Base-by-base conservation (phyloP, 2,888 invertebrate genomes). In the Apoda limacodes region DNA sequence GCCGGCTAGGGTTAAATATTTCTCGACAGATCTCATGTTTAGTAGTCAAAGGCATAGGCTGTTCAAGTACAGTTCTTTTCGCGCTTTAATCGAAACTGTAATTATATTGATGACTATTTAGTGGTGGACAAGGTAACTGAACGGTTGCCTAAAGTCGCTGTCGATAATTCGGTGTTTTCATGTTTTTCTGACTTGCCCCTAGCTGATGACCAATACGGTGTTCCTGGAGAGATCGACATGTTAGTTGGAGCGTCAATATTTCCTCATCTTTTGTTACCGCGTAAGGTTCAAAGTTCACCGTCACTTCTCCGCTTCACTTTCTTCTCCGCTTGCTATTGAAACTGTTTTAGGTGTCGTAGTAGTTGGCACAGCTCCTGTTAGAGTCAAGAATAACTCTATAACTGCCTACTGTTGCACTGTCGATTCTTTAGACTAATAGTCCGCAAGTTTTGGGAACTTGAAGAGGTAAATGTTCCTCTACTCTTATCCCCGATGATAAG, bases 221-320 rank as follows among this genome's bases (percentile, higher is more conserved):
- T 6, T 7, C 43, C 43, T 5, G 32, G 24, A 4, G 17, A 26
- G 6, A 37, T 43, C 6, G 40, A 43, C 29, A 15, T 35, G 4
- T 13, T 43, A 5, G 30, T 40, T 7, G 40, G 42, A 7, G 32
- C 40, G 6, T 24, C 32, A 5, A 10, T 43, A 3, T 40, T 43
- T 24, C 28, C 39, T 11, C 37, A 35, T 13, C 21, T 41, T 12
- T 23, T 43, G n/a, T 13, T 29, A 11, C 25, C 26, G 5, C 25
- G 28, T 17, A 19, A 10, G 9, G 22, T 32, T 5, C 13, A 10
- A 9, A 6, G 12, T 10, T n/a, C 14, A 6, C 7, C 10, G 7
- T 5, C 9, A 9, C 9, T 3, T 2, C 23, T n/a, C n/a, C n/a
- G n/a, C n/a, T n/a, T n/a, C n/a, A n/a, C n/a, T n/a, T n/a, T n/a